Conservation (phyloP, 2,888 invertebrate genomes). For the Hydrotaea diabolus region DNA sequence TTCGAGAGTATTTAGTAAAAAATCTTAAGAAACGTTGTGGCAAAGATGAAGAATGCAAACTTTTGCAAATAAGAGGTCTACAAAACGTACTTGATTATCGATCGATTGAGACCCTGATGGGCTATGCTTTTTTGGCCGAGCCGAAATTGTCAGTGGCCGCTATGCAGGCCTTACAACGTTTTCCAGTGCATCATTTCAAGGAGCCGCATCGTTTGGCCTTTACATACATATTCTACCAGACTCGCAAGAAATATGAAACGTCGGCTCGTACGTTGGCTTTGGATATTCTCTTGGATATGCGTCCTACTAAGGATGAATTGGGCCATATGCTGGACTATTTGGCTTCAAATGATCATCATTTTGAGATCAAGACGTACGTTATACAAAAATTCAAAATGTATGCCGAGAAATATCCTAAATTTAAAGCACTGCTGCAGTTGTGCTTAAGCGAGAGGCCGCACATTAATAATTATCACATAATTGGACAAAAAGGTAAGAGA, state of each 20-base stretch:
- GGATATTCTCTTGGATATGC: slow-evolving; percentile 85
- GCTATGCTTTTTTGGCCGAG: slow-evolving; percentile 81
- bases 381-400: slow-evolving; percentile 84
- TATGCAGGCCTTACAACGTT: slow-evolving; percentile 85
- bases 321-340: slow-evolving; percentile 82
- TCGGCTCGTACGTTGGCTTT: slow-evolving; percentile 86
- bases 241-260: slow-evolving; percentile 84
- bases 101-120: slow-evolving; percentile 84
- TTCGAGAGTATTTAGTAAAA: slow-evolving; percentile 78
- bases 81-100: slow-evolving; percentile 85
- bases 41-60: slow-evolving; percentile 82
- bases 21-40: slow-evolving; percentile 81
- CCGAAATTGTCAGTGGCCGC: slow-evolving; percentile 84
- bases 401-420: slow-evolving; percentile 81
- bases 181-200: slow-evolving; percentile 79
- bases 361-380: slow-evolving; percentile 86
- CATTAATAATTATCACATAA: slow-evolving; percentile 86
- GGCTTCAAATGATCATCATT: slow-evolving; percentile 82
- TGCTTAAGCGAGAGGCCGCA: slow-evolving; percentile 80
- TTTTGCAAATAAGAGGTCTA: slow-evolving; percentile 85
- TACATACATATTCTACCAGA: slow-evolving; percentile 84
- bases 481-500: slow-evolving; percentile 83
- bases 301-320: slow-evolving; percentile 83
- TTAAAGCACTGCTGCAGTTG: slow-evolving; percentile 80
- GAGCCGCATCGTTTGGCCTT: slow-evolving; percentile 81